Percentiles rank a stretch among this genome's conserved stretches.
Evolutionary conservation across 2,888 invertebrate species (phyloP).

Genomic region (Agonopterix heracliana): DNA sequence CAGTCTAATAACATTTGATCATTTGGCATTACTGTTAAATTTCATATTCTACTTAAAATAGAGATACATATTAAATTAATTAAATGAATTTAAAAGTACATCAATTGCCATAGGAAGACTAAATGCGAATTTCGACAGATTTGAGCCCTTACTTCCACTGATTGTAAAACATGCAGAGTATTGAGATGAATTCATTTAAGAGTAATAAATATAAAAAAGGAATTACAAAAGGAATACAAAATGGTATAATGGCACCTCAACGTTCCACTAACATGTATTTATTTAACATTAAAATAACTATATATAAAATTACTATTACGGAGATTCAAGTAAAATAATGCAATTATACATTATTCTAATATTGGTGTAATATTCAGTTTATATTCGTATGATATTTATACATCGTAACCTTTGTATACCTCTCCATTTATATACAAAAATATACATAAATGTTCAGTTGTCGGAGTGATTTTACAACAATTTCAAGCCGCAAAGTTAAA

Average conservation of each 20-base stretch:
- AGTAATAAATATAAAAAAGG: constrained; percentile 17
- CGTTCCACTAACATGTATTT: constrained; percentile 47
- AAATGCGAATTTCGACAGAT: constrained; percentile 49
- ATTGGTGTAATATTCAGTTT: constrained; percentile 43
- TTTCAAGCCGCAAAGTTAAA: constrained; percentile 25
- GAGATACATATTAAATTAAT: constrained; percentile 43
- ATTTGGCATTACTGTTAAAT: constrained; percentile 72
- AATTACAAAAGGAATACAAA: constrained; percentile 50
- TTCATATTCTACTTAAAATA: constrained; percentile 52
- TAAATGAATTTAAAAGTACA: constrained; percentile 40
- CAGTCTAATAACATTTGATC: constrained; percentile 73
- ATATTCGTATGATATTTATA: constrained; percentile 57
- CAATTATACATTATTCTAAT: constrained; percentile 43
- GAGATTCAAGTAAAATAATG: constrained; percentile 69
- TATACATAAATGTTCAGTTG: constrained; percentile 66
- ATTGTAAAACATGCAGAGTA: constrained; percentile 5
- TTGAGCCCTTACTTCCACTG: constrained; percentile 39
- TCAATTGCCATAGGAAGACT: constrained; percentile 64
- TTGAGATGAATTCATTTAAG: constrained; percentile 7
- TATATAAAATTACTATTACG: constrained; percentile 64
- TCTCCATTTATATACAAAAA: constrained; percentile 71
- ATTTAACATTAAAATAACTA: constrained; percentile 58
- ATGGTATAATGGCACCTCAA: constrained; percentile 72
- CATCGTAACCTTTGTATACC: constrained; percentile 56
- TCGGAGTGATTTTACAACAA: constrained; percentile 29